Evolutionary conservation across 2,888 invertebrate genomes (phyloP).

Genomic region (Aplocera efformata): DNA sequence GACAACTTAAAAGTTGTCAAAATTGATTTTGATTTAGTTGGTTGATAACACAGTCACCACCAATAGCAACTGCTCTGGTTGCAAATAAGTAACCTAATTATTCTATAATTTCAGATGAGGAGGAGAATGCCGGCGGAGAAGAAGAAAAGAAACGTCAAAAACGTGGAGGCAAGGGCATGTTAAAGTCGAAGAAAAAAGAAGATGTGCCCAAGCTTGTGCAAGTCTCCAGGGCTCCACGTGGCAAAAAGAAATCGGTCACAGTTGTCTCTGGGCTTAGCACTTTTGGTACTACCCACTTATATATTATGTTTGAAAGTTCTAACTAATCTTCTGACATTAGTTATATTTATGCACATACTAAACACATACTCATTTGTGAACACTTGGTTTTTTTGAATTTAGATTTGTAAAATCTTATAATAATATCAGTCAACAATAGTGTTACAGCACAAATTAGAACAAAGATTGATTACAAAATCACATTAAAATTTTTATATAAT

Average conservation of each 20-base stretch:
- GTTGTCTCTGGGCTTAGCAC: conserved; percentile 97
- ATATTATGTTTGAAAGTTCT: neutral
- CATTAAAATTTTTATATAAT: too few species aligned
- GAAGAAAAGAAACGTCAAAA: conserved; percentile 98
- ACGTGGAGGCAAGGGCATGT: conserved; percentile 97
- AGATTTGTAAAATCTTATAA: too few species aligned
- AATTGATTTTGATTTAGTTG: too few species aligned
- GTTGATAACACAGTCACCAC: too few species aligned
- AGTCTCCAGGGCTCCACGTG: conserved; percentile 94
- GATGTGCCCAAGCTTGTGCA: conserved; percentile 92
- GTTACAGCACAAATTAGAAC: too few species aligned
- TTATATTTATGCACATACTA: neutral
- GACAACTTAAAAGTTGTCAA: too few species aligned
- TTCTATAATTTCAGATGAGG: conserved; percentile 78
- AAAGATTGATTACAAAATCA: too few species aligned
- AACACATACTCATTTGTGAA: too few species aligned
- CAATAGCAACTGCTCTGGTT: too few species aligned
- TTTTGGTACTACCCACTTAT: conserved; percentile 92
- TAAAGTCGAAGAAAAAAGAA: conserved; percentile 97
- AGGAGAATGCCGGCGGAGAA: conserved; percentile 87
- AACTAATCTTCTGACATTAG: neutral
- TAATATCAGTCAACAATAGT: too few species aligned
- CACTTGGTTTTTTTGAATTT: too few species aligned
- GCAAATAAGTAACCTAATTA: too few species aligned
- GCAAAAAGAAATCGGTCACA: conserved; percentile 99